Conservation (phyloP, 1,140 invertebrate species). For the Cheumatopsyche charites region DNA sequence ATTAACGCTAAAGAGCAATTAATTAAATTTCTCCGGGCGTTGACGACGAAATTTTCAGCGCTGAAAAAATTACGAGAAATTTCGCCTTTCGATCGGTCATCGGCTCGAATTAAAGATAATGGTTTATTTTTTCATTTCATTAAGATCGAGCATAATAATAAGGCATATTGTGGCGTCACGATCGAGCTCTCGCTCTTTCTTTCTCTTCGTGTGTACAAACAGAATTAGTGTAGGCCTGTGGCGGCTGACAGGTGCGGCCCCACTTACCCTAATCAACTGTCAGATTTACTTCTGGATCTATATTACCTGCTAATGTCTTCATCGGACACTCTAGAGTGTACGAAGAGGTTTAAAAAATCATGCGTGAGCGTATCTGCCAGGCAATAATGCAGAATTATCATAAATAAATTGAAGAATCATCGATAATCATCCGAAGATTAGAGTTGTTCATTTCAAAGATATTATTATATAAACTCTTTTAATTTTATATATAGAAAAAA, state of each 20-base stretch:
- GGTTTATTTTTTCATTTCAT: not conserved
- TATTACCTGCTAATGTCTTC: constrained; percentile 39
- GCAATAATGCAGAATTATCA: no score
- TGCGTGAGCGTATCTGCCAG: no score
- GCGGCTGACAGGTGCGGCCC: constrained; percentile 35
- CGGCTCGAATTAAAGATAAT: constrained; percentile 28
- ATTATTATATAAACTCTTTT: no score
- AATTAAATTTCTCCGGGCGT: not conserved
- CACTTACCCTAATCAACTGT: constrained; percentile 41
- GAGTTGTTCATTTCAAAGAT: no score
- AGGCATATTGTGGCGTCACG: constrained; percentile 32
- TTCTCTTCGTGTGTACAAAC: constrained; percentile 36
- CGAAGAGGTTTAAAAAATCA: no score
- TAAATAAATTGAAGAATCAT: no score
- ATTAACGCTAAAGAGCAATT: not conserved
- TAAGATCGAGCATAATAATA: not conserved
- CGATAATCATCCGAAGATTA: no score
- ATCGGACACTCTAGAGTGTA: not conserved
- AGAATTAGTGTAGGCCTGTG: constrained; percentile 37
- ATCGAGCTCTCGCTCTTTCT: constrained; percentile 21
- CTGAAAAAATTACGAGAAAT: not conserved
- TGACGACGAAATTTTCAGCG: not conserved
- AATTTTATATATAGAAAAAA: no score
- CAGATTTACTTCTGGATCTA: constrained; percentile 39
- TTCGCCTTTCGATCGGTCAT: constrained; percentile 18